Evolutionary conservation across 2,888 invertebrate genomes (phyloP), one percentile per base, ranked within the genome.

Genomic region (Tridacna gigas): DNA sequence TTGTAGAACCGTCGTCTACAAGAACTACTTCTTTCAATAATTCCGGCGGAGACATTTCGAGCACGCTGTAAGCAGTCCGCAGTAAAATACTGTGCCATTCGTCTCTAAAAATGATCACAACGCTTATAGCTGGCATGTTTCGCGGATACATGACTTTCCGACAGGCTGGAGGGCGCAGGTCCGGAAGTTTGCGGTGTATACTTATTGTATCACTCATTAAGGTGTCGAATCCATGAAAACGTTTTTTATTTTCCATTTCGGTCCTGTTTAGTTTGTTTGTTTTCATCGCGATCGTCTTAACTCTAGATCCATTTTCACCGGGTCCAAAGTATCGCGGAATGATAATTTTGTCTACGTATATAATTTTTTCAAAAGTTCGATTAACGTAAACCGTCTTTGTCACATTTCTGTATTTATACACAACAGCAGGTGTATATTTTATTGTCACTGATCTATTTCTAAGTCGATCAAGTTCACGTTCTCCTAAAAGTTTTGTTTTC

Each of bases 21-120:
- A 85, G 69, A 37, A 85, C 77, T 15, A 85, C 73, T 65, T 85
- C 85, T 45, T 77, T 74, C 18, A 85, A 25, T 20, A 85, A 71
- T 13, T 80, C 22, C 12, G 73, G 60, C 22, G 85, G 85, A 9
- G 85, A 79, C 47, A 56, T 74, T 75, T 82, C 77, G 22, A 85
- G 56, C 0, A 85, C 80, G 65, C 85, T 82, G 67, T 85, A 85
- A 0, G 79, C 80, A 13, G 85, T 85, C 60, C 85, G 47, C n/a
- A 85, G 51, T 9, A 85, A 56, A 65, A 80, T 75, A 37, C 82
- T 82, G 18, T 60, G 77, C 82, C 82, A 82, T 71, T 85, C 85
- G 71, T 85, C 85, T 26, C 85, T 73, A 71, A 85, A 85, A 75
- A 82, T 85, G 22, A 82, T 78, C 11, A 85, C 85, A n/a, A 82